A percentile compares a stretch with the other conserved stretches of the same genome.
phyloP scores from a whole-genome alignment of 2,888 invertebrate genomes.

The Neoitamus cyanurus region DNA sequence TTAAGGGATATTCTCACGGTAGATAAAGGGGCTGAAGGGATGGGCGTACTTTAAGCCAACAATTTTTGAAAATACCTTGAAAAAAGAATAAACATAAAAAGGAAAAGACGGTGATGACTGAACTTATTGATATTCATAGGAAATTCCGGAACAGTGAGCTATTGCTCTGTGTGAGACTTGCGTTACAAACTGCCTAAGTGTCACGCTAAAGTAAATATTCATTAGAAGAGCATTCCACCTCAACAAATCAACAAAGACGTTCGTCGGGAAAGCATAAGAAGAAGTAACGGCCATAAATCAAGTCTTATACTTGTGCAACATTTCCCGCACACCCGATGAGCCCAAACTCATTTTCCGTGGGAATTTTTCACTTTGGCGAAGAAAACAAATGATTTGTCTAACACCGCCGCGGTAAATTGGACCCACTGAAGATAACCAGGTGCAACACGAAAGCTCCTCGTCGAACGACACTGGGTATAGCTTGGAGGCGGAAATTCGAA shows the following conservation, averaged over 20 bases:
- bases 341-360: background rate
- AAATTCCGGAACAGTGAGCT: background rate
- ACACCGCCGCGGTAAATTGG: background rate
- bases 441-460: slow-evolving; percentile 11
- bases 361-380: background rate
- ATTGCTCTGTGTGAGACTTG: background rate
- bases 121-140: background rate
- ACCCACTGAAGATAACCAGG: background rate
- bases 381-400: slow-evolving; percentile 10
- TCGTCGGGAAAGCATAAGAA: background rate
- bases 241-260: background rate
- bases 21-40: too few species aligned
- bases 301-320: background rate
- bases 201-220: background rate
- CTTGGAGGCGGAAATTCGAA: background rate
- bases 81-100: too few species aligned
- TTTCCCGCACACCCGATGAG: background rate
- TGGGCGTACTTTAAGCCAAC: too few species aligned
- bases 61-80: too few species aligned
- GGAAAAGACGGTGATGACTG: too few species aligned
- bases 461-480: background rate
- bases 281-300: background rate
- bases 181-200: background rate
- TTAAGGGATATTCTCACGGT: too few species aligned
- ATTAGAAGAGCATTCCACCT: background rate